Conservation (phyloP, 2,113 vertebrate genomes). For the Grammomys surdaster region DNA sequence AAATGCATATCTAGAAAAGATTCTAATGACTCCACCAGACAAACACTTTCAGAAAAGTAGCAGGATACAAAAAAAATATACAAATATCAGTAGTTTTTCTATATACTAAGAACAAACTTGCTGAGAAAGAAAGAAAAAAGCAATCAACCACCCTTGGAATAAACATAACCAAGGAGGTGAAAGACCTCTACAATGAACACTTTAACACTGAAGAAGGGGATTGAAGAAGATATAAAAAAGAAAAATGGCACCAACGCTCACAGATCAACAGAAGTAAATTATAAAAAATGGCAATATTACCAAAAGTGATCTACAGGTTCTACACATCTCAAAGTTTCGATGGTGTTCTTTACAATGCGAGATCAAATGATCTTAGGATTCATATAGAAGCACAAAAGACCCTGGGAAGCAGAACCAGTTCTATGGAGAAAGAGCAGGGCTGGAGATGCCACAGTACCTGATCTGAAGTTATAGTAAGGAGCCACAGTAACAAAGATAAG, state of each 20-base stretch:
- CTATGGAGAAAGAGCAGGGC: not conserved
- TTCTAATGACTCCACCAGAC: not conserved
- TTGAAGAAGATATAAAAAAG: not conserved
- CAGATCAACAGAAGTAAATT: not conserved
- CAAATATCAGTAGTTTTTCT: not conserved
- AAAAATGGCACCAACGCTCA: not conserved
- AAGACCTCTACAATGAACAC: not conserved
- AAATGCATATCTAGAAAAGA: not conserved
- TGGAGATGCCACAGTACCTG: not conserved
- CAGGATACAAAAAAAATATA: not conserved
- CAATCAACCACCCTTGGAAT: not conserved
- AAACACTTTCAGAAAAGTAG: not conserved
- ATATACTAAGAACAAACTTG: not conserved
- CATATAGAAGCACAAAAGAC: not conserved
- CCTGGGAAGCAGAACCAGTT: not conserved
- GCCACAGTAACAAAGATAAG: not conserved
- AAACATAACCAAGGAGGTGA: not conserved
- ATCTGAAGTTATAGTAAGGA: not conserved
- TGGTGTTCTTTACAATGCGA: not conserved
- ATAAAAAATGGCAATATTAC: not conserved
- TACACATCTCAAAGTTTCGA: not conserved
- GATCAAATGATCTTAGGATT: not conserved
- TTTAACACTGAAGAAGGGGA: not conserved
- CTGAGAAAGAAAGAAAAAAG: not conserved
- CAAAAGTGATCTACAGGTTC: not conserved